A percentile compares a stretch with the other conserved stretches of the same genome.
Conservation (phyloP, 1,140 invertebrate genomes). For the Druon quercuslanigerum region DNA sequence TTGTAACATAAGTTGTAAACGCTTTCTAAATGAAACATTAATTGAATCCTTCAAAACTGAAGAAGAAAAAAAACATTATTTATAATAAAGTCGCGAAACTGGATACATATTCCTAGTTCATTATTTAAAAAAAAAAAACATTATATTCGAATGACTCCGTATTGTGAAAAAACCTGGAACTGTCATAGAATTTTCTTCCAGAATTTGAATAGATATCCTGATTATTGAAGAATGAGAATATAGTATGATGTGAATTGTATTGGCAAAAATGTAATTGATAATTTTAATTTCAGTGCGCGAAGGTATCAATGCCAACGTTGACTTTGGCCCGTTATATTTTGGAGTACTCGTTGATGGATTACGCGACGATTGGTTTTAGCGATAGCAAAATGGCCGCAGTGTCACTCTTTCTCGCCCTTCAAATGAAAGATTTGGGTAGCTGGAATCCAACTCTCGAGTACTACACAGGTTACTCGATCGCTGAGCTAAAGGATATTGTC, state of each 20-base stretch:
- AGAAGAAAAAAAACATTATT: too few species aligned
- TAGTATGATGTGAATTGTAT: slow-evolving; percentile 33
- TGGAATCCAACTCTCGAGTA: slow-evolving; percentile 90
- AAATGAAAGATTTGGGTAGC: slow-evolving; percentile 85
- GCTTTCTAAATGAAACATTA: too few species aligned
- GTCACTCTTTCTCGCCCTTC: slow-evolving; percentile 88
- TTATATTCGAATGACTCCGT: too few species aligned
- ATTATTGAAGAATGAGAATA: background rate
- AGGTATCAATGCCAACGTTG: slow-evolving; percentile 92
- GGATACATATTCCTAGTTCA: too few species aligned
- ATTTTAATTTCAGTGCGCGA: slow-evolving; percentile 82
- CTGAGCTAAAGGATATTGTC: slow-evolving; percentile 85
- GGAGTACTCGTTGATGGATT: slow-evolving; percentile 95
- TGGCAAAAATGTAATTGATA: slow-evolving; percentile 1
- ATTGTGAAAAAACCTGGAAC: too few species aligned
- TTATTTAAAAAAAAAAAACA: too few species aligned
- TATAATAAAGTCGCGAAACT: too few species aligned
- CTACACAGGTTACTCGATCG: slow-evolving; percentile 89
- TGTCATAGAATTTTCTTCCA: too few species aligned
- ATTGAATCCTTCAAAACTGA: too few species aligned
- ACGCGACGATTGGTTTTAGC: slow-evolving; percentile 84
- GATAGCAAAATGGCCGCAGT: slow-evolving; percentile 95
- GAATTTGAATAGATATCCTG: too few species aligned
- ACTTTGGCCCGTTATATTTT: slow-evolving; percentile 96
- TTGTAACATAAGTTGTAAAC: too few species aligned